Base-by-base conservation (phyloP, 2,113 vertebrate genomes). In the Garra rufa region DNA sequence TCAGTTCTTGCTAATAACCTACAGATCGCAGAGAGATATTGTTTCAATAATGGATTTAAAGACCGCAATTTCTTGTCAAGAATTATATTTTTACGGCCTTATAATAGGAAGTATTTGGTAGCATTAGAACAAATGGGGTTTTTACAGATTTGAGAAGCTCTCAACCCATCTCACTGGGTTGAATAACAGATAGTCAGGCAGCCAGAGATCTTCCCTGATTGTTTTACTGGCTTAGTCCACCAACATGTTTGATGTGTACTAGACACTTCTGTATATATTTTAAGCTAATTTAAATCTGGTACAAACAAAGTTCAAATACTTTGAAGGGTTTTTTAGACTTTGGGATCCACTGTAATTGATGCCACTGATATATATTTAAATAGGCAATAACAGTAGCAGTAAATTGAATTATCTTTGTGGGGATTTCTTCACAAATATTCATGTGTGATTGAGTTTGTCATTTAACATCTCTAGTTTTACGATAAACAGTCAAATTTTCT, bases 1-100 rank as follows among this genome's bases (percentile, higher is more conserved):
- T 43, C 74, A 70, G 55, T 69, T 61, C 11, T 3, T 28, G 26
- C 34, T 79, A 43, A 85, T 73, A 71, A 75, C 26, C 63, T 77
- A 28, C 69, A 80, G 76, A 87, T 67, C 34, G 61, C 30, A 43
- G 75, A 79, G 30, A 61, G n/a, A 77, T 77, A 59, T 59, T 77
- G 75, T 77, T 34, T 77, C 50, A 77, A 41, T 57, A 57, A 57
- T 34, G 21, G 21, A 59, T 41, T 46, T 73, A 73, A 73, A 24
- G 21, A 73, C 70, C 70, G 46, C 38, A 44, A 41, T 71, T 71
- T 44, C 69, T 44, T 71, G 52, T 41, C 8, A 43, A 57, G 21
- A 41, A 38, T 41, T 43, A 41, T 15, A 10, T 26, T 76, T 34
- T 79, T 44, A 46, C 9, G 30, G 38, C 8, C 2, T 17, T 46